Base-by-base conservation (phyloP, 2,888 invertebrate species). In the Heteromyza rotundicornis region DNA sequence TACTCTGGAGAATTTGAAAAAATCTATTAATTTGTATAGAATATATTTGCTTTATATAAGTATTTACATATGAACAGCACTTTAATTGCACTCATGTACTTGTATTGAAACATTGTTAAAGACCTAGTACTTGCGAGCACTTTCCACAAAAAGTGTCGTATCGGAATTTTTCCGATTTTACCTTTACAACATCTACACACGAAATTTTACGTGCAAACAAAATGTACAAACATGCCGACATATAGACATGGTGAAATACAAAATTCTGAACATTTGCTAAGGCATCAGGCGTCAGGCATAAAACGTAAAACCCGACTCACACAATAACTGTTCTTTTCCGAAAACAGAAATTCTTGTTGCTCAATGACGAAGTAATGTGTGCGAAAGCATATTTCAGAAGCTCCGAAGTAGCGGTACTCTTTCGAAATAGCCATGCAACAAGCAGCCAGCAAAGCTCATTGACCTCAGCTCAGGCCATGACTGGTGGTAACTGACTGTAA, bases 321-420 rank as follows among this genome's bases (percentile, higher is more conserved):
- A 56, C 56, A 56, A 44, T 40, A 56, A 56, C 56, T 10, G 52
- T 52, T 52, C 52, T 32, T 32, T 27, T 17, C 16, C 27, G 17
- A 19, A 76, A 74, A 76, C 68, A 65, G 74, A 74, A 74, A 76
- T 74, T 76, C 74, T 75, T 69, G 65, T 65, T 74, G 20, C 47
- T 20, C 47, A 47, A 47, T 47, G 47, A 47, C 47, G 47, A 47
- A 14, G 5, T 40, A 47, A 19, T 40, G 7, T 47, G 20, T 7
- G 47, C 47, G 14, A 47, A 47, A 20, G 20, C 14, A 19, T 19
- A 8, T 47, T 74, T 52, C 52, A 52, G 52, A 52, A 52, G 52
- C 52, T 50, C n/a, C 65, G 75, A 74, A 69, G 68, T 75, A 76
- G 74, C 74, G 76, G 74, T 76, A 75, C 68, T 75, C 72, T 74